Conservation (phyloP, 2,888 invertebrate species). For the Polietes domitor region DNA sequence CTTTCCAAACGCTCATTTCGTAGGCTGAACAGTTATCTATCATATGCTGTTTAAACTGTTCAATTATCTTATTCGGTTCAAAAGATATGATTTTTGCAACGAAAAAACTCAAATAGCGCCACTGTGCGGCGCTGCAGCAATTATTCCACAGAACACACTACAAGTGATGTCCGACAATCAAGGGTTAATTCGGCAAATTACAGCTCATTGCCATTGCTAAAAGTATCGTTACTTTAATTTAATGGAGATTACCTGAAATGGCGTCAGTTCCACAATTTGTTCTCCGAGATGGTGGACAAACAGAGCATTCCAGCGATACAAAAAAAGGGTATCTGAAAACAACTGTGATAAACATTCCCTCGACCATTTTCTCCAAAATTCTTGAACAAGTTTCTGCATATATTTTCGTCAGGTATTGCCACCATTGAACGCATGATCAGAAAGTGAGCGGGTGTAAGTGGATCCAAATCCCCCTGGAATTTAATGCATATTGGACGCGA, state of each 20-base stretch:
- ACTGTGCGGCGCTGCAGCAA: no score
- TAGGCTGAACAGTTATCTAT: no score
- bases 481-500: conserved; percentile 43
- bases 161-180: no score
- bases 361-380: conserved; percentile 19
- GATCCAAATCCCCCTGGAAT: conserved; percentile 47
- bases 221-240: background rate
- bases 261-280: conserved; percentile 6
- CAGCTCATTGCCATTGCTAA: background rate
- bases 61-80: no score
- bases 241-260: conserved; percentile 10
- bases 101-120: no score
- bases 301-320: background rate
- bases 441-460: conserved; percentile 51
- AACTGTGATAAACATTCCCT: background rate
- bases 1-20: no score
- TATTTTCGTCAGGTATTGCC: background rate
- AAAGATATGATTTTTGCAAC: no score
- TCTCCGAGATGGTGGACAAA: background rate
- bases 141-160: no score
- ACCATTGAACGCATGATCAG: conserved; percentile 33
- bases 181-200: no score
- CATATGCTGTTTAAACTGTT: no score
- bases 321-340: no score
- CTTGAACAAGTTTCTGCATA: conserved; percentile 2